Evolutionary conservation across 2,797 vertebrate species (phyloP), one percentile per base, ranked within the genome.

Genomic region (Okamejei kenojei): DNA sequence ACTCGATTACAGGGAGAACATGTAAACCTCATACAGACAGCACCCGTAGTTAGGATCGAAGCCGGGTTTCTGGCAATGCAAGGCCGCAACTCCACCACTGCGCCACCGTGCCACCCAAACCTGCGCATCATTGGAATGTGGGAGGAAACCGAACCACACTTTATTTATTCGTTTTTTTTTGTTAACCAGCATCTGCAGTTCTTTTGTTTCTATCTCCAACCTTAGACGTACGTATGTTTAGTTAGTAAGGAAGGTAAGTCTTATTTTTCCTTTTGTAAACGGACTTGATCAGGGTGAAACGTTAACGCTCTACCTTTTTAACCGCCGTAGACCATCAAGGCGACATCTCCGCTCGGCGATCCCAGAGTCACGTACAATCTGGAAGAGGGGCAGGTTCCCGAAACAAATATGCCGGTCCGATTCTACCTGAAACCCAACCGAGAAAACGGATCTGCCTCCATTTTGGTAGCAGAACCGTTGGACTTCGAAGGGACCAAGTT

Each of bases 391-490:
- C 97, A 97, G 94, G 96, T 98, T 68, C 97, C 97, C 5, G 97
- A 98, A 95, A 97, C 97, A 93, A 98, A 98, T 96, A 97, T 97
- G 97, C 98, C 98, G 2, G 96, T 98, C 92, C 96, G 96, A 26
- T 98, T 98, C 96, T 98, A 98, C 95, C 95, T 98, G 94, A 98
- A 97, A 93, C 97, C 97, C 21, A 98, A 98, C 95, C 96, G 97
- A 84, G 96, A 95, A 0, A 97, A 98, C 92, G 96, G 97, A 93
- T 98, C 98, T 0, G 98, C 97, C 2, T 97, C 97, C 90, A 96
- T 98, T 94, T 95, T 98, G 94, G 96, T 98, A 92, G 97, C 98
- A 0, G 98, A 98, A 94, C 97, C 97, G 58, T 96, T 98, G 94
- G 97, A 98, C 96, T 98, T 97, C 86, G 98, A 98, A 96, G 96